A percentile compares a stretch with the other conserved stretches of the same genome.
Evolutionary conservation across 1,140 invertebrate genomes (phyloP).

Genomic region (Druon quercuslanigerum): DNA sequence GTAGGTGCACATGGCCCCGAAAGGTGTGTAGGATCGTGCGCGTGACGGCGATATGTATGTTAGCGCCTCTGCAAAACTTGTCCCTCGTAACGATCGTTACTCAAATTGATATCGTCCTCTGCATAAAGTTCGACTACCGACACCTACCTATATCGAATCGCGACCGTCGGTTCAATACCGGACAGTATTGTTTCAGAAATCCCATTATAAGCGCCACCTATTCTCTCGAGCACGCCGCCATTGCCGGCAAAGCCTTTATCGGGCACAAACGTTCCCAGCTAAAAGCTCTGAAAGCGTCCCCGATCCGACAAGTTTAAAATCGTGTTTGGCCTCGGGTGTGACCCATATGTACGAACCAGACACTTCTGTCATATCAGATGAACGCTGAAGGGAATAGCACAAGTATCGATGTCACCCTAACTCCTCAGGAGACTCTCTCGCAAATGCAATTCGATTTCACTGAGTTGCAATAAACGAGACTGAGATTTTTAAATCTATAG

Average conservation of each 20-base stretch:
- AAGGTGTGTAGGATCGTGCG: slow-evolving; percentile 4
- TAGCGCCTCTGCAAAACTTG: slow-evolving; percentile 48
- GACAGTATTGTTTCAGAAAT: slow-evolving; percentile 55
- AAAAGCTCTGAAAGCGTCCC: slow-evolving; percentile 52
- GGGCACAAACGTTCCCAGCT: slow-evolving; percentile 42
- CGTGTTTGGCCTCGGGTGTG: slow-evolving; percentile 46
- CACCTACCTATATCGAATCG: slow-evolving; percentile 52
- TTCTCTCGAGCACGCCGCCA: slow-evolving; percentile 39
- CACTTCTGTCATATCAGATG: slow-evolving; percentile 31
- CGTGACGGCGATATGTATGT: slow-evolving; percentile 40
- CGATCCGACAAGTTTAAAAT: slow-evolving; percentile 52
- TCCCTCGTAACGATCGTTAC: slow-evolving; percentile 52
- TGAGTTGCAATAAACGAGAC: neutral
- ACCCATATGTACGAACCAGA: slow-evolving; percentile 32
- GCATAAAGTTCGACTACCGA: slow-evolving; percentile 48
- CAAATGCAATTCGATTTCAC: slow-evolving; percentile 45
- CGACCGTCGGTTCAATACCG: slow-evolving; percentile 50
- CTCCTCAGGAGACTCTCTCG: slow-evolving; percentile 36
- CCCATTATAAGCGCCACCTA: slow-evolving; percentile 47
- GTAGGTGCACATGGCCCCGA: neutral
- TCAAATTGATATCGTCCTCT: slow-evolving; percentile 56
- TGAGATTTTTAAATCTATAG: neutral
- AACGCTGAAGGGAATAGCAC: slow-evolving; percentile 7
- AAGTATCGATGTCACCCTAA: slow-evolving; percentile 47
- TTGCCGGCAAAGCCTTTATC: slow-evolving; percentile 46